Evolutionary conservation across 2,888 invertebrate species (phyloP), one percentile per base, ranked within the genome.

Genomic region (Lasioglossum oenotherae): DNA sequence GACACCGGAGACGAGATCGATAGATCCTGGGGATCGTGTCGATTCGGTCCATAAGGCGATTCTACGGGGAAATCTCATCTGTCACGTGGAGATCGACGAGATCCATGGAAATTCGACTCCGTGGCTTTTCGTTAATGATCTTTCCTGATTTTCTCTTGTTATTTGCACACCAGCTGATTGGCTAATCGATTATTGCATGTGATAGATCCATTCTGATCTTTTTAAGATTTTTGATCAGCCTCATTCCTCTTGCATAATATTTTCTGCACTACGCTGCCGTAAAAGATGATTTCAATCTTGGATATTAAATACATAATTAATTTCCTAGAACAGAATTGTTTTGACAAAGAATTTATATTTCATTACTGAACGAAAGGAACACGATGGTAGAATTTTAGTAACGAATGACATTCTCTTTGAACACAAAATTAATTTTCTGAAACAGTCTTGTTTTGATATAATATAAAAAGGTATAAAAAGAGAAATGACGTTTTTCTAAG

Each of bases 81-180:
- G 73, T 75, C 71, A 81, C 69, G 74, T 31, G 74, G 16, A 4
- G 44, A 10, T 46, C 53, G 8, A 16, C 23, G 16, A 44, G 75
- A 82, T 82, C 75, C 27, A 31, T 27, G 23, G 79, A 74, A 85
- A 85, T 69, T 69, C 67, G 67, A 83, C 23, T 6, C 53, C 44
- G 67, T n/a, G 41, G 53, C 75, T 23, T 19, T 67, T 35, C 74
- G 23, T 44, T 81, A 31, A 16, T 6, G 14, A 60, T 60, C 60
- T 53, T 23, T 8, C 23, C 23, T 53, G 53, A 53, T 53, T 53
- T 27, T 60, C 27, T 60, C 27, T 14, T 27, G 27, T 60, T 60
- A 16, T 60, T 14, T 27, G 5, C 60, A 60, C 60, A 6, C 27
- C 27, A 27, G 60, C 2, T 16, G 60, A 60, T 60, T 14, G 27